These are phyloP conservation scores for Drosophila vallismaia DNA, from an alignment of 2,888 invertebrate genomes.

Conservation along the genomic window DNA sequence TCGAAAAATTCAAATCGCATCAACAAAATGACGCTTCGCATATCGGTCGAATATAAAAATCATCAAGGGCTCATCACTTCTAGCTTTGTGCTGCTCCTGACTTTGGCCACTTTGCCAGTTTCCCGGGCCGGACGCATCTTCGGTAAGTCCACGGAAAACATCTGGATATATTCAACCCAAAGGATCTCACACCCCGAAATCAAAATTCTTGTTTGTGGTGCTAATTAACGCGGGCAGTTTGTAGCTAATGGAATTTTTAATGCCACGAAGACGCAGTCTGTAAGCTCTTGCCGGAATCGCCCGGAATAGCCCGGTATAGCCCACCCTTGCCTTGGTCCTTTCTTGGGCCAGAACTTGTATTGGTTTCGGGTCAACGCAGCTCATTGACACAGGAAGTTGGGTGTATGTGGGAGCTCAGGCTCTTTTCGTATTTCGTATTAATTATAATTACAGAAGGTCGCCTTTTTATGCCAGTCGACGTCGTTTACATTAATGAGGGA, in stretches of 20 bases:
- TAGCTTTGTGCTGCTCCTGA: slow-evolving; percentile 81
- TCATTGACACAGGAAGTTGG: slow-evolving; percentile 28
- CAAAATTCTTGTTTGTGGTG: slow-evolving; percentile 41
- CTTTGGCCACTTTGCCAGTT: slow-evolving; percentile 70
- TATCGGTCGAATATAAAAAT: slow-evolving; percentile 82
- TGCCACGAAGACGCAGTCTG: slow-evolving; percentile 63
- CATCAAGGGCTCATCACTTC: slow-evolving; percentile 83
- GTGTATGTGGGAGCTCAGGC: slow-evolving; percentile 39
- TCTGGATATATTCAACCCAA: neutral
- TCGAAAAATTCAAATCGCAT: slow-evolving; percentile 16
- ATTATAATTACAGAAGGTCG: slow-evolving; percentile 73
- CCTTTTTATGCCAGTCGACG: slow-evolving; percentile 51
- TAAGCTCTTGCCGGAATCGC: slow-evolving; percentile 27
- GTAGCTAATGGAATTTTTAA: slow-evolving; percentile 77
- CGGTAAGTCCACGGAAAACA: slow-evolving; percentile 76
- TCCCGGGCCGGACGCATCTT: slow-evolving; percentile 82
- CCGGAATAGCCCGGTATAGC: neutral
- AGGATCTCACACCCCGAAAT: neutral
- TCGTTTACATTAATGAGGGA: slow-evolving; percentile 66
- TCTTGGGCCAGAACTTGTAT: slow-evolving; percentile 31
- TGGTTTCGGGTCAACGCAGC: slow-evolving; percentile 53
- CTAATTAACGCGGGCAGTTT: slow-evolving; percentile 73
- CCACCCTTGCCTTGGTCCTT: neutral
- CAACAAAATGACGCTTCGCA: slow-evolving; percentile 82
- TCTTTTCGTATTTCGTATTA: slow-evolving; percentile 69